Base-by-base conservation (phyloP, 2,113 vertebrate genomes). In the Prionailurus bengalensis region DNA sequence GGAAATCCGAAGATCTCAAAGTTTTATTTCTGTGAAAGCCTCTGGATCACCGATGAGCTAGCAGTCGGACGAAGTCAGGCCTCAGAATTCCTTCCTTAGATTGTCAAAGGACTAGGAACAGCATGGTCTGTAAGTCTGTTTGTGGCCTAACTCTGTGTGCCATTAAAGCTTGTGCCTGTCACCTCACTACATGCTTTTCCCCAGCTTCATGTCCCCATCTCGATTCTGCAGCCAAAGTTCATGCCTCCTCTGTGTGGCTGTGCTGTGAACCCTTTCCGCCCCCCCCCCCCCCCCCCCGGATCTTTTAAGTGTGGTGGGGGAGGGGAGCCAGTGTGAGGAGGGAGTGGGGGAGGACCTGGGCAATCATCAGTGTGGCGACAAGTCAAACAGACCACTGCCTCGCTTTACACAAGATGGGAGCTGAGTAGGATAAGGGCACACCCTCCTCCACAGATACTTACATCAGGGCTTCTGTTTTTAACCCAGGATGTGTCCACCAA, bases 11-110 rank as follows among this genome's bases (percentile, higher is more conserved):
- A 63, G 68, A 68, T 45, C 23, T 42, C 66, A 36, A 42, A 65
- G 68, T 68, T 93, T 74, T 58, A n/a, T 91, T 82, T 76, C 58
- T 55, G 73, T 70, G 66, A 90, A 42, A 90, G 19, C 39, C 29
- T 66, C 81, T 78, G 61, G 42, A n/a, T 81, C 76, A 21, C 76
- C 36, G 51, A 36, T 5, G 13, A 91, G 61, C 65, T 53, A 76
- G 27, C 25, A 80, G 0, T 31, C 9, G 65, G 66, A 29, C 19
- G 7, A 53, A 91, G 13, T 8, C 21, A 19, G 48, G 6, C 51
- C 76, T 87, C 83, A 33, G 51, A 82, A 94, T n/a, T 61, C 23
- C 25, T 76, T 65, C 33, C 71, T 63, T 16, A 27, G 45, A 25
- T 45, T 31, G 53, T 45, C 27, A 9, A 68, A 94, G 81, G 33